A percentile compares a stretch with the other conserved stretches of the same genome.
Evolutionary conservation across 1,140 invertebrate species (phyloP).

Genomic region (Acromyrmex echinatior): DNA sequence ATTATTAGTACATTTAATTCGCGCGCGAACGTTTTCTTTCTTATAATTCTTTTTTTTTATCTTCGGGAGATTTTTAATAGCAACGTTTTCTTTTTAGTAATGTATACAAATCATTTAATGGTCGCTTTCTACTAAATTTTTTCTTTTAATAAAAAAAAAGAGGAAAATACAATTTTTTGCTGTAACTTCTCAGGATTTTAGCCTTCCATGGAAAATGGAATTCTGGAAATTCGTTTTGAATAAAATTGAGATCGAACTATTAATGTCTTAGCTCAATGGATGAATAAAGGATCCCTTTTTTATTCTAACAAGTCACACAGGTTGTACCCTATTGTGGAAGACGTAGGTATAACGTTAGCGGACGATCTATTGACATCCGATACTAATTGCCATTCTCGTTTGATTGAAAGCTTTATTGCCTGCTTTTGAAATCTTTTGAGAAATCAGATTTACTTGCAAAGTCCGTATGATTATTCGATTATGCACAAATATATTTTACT

Average conservation of each 20-base stretch:
- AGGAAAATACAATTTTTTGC: neutral
- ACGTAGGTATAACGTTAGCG: constrained; percentile 77
- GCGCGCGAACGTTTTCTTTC: neutral
- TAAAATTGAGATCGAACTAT: constrained; percentile 81
- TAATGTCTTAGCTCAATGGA: constrained; percentile 75
- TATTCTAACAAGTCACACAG: constrained; percentile 79
- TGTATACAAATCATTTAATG: neutral
- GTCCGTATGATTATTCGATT: neutral
- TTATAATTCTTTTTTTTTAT: neutral
- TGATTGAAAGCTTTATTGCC: constrained; percentile 9
- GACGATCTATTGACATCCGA: constrained; percentile 84
- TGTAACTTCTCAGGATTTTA: neutral
- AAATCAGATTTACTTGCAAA: neutral
- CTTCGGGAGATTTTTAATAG: neutral
- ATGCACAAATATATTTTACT: neutral
- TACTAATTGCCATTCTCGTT: constrained; percentile 84
- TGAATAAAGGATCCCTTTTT: constrained; percentile 81
- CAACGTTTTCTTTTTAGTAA: neutral
- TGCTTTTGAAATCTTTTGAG: neutral
- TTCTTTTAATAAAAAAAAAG: neutral
- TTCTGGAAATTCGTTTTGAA: constrained; percentile 77
- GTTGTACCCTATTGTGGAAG: constrained; percentile 82
- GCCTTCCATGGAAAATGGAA: constrained; percentile 80
- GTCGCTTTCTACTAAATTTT: neutral
- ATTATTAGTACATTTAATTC: neutral